These are phyloP conservation scores for Hydractinia echinata DNA, from an alignment of 30 jellyfish, hydroid and myxozoan species.

Conservation along the genomic window DNA sequence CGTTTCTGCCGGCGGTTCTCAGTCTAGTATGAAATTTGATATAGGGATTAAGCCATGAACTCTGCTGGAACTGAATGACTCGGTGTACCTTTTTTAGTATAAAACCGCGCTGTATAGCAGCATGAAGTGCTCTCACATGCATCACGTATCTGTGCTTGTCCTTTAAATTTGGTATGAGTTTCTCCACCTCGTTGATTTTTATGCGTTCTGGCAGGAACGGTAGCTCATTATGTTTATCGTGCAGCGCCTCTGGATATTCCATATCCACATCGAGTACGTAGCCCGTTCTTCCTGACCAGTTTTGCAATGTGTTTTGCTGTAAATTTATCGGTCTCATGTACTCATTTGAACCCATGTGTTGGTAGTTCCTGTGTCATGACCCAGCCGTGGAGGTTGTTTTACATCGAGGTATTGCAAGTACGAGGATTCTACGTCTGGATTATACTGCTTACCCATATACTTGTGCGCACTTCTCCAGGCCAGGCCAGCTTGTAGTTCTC, in stretches of 20 bases:
- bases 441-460: no score
- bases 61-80: background rate
- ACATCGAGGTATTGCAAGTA: no score
- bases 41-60: constrained; percentile 21
- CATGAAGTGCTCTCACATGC: background rate
- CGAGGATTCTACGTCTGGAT: no score
- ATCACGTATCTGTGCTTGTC: background rate
- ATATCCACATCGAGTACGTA: no score
- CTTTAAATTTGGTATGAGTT: background rate
- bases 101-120: no score
- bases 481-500: no score
- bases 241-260: no score
- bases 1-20: constrained; percentile 23
- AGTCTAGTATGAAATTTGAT: background rate
- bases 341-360: background rate
- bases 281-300: no score
- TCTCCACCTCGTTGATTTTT: background rate
- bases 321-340: background rate
- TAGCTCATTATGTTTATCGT: background rate
- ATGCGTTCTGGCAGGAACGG: constrained; percentile 25
- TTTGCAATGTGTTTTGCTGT: no score
- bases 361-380: no score
- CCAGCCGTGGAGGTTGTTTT: no score
- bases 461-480: no score
- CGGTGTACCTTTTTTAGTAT: background rate